Evolutionary conservation across 1,140 invertebrate genomes (phyloP), one percentile per base, ranked within the genome.

Genomic region (Saxidomus purpurata): DNA sequence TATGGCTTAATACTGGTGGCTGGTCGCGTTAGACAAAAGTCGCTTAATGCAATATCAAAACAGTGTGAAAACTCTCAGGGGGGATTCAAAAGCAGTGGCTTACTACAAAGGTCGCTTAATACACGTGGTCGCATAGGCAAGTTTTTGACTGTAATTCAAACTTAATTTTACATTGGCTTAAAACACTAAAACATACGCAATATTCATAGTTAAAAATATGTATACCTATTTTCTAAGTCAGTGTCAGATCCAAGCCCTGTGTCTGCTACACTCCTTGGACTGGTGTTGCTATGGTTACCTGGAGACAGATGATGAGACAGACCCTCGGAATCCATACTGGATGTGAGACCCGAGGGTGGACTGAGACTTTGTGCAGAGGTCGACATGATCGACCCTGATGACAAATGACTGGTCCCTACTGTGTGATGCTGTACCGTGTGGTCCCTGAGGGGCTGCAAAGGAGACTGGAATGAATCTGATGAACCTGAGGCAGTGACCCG

Each of bases 211-310:
- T n/a, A n/a, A 40, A 40, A 74, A 13, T 34, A 17, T 74, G 17
- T 22, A 3, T 79, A 79, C 74, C 76, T 87, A 67, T 25, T 36
- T 47, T 89, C 87, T 2, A 82, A 59, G 63, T 89, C 87, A 8
- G 87, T 89, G 49, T 89, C 87, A 17, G 87, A 89, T 31, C 87
- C 87, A n/a, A 89, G 61, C 22, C 87, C 87, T 34, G 87, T 89
- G 36, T 89, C 87, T 17, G 87, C 79, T 4, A 82, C 79, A 74
- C 87, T 89, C 0, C 47, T 34, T 6, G 87, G 87, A 82, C 87
- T 89, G 36, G 38, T 31, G 36, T 52, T 82, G 61, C 87, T 89
- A 28, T 87, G 85, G 55, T 87, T 79, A 38, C 87, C 79, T 36
- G 87, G 77, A 43, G 87, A 89, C 77, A 89, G 31, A 31, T 71